Percentiles rank a stretch among this genome's conserved stretches.
phyloP scores from a whole-genome alignment of 2,113 vertebrate species.

The Peucedramus taeniatus region DNA sequence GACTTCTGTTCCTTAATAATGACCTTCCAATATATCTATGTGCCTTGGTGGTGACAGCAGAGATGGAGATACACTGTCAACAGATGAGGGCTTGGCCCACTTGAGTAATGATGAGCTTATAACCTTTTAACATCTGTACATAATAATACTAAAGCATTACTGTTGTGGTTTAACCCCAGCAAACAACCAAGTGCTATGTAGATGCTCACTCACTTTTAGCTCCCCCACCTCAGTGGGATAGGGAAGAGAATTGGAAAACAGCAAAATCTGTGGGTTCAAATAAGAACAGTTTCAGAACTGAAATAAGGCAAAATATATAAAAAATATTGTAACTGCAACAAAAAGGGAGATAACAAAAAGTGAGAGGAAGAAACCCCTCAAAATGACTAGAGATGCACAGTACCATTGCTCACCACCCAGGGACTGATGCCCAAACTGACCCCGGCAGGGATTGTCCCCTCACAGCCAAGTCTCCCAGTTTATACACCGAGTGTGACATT shows the following conservation, averaged over 20 bases:
- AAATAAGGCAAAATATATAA: neutral
- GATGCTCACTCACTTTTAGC: neutral
- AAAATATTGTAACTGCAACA: neutral
- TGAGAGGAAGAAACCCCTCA: neutral
- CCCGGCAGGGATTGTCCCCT: neutral
- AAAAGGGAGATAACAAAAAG: neutral
- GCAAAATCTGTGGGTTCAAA: neutral
- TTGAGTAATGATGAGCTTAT: neutral
- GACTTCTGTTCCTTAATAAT: neutral
- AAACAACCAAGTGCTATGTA: neutral
- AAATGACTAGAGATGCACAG: neutral
- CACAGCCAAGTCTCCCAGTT: neutral
- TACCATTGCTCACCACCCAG: neutral
- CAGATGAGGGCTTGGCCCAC: neutral
- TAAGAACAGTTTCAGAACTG: neutral
- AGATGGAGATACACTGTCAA: neutral
- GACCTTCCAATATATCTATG: neutral
- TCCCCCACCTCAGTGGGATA: neutral
- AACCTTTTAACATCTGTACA: neutral
- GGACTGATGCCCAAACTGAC: neutral
- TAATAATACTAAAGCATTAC: neutral
- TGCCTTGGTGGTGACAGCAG: neutral
- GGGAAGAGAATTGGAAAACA: neutral
- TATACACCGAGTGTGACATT: fast-evolving
- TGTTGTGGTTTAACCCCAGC: neutral